These are phyloP conservation scores for chimpanzee (Pan troglodytes) DNA, from an alignment of 2,113 vertebrate genomes.

Conservation along the genomic window DNA sequence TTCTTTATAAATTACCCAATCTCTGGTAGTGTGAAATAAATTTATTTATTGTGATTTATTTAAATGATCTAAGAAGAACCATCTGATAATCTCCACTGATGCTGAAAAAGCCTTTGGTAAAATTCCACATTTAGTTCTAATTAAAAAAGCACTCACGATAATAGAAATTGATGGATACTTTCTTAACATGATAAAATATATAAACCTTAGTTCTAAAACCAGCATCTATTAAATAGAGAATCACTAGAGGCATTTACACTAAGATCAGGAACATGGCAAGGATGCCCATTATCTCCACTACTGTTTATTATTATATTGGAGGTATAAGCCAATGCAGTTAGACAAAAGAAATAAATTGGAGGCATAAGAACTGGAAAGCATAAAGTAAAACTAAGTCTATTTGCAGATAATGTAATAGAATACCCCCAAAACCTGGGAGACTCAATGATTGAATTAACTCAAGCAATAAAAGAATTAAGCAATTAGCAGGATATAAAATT, in stretches of 20 bases:
- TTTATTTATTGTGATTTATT: not conserved
- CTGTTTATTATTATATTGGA: not conserved
- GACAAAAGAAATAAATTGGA: not conserved
- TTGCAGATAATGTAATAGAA: not conserved
- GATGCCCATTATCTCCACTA: not conserved
- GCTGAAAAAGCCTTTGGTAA: conserved; percentile 30
- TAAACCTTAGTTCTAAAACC: not conserved
- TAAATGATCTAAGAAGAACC: not conserved
- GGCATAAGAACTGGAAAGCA: not conserved
- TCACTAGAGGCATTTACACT: not conserved
- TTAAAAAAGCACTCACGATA: conserved; percentile 1
- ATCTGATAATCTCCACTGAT: not conserved
- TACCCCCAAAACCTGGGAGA: not conserved
- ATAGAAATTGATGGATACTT: not conserved
- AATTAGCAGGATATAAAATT: not conserved
- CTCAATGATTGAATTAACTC: not conserved
- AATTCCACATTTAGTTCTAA: conserved; percentile 29
- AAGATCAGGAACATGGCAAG: not conserved
- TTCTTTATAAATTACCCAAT: not conserved
- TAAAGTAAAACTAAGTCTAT: not conserved
- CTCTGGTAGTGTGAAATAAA: not conserved
- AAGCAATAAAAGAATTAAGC: conserved; percentile 16
- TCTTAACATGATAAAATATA: conserved; percentile 16
- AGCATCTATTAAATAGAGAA: not conserved
- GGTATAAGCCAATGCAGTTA: not conserved